Conservation (phyloP, 2,113 vertebrate genomes). For the Rhombomys opimus region DNA sequence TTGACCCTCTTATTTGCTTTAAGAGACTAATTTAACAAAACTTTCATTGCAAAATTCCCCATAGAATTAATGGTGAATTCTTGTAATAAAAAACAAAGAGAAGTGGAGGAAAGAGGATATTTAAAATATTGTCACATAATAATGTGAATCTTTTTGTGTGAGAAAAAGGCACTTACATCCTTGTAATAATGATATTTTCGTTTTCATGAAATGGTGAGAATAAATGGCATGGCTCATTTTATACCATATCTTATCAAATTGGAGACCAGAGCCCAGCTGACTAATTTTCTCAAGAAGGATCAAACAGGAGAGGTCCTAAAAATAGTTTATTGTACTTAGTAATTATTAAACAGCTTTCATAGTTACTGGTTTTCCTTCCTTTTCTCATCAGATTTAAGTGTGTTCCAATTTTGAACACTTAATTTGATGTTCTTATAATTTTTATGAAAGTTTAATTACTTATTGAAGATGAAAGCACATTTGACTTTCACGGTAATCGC, state of each 20-base stretch:
- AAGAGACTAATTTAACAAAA: neutral
- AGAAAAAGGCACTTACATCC: neutral
- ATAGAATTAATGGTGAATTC: neutral
- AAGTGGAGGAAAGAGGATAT: neutral
- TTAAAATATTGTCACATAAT: constrained; percentile 18
- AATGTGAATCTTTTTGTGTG: neutral
- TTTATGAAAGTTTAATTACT: constrained; percentile 77
- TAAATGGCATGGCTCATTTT: constrained; percentile 21
- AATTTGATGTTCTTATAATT: constrained; percentile 74
- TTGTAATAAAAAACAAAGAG: neutral
- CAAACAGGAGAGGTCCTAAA: constrained; percentile 6
- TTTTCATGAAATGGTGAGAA: neutral
- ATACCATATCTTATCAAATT: constrained; percentile 15
- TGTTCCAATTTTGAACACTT: constrained; percentile 73
- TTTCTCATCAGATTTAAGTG: constrained; percentile 71
- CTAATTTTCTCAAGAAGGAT: constrained; percentile 48
- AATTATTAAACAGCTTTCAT: constrained; percentile 38
- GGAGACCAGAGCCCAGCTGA: neutral
- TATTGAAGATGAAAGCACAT: constrained; percentile 66
- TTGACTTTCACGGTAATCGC: constrained; percentile 64
- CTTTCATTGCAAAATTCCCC: neutral
- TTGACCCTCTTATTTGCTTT: neutral
- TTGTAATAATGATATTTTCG: neutral
- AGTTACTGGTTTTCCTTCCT: constrained; percentile 50
- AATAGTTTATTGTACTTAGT: constrained; percentile 60